Percentiles rank a stretch among this genome's conserved stretches.
phyloP scores from a whole-genome alignment of 2,113 vertebrate genomes.

The Mesoclemmys tuberculata region DNA sequence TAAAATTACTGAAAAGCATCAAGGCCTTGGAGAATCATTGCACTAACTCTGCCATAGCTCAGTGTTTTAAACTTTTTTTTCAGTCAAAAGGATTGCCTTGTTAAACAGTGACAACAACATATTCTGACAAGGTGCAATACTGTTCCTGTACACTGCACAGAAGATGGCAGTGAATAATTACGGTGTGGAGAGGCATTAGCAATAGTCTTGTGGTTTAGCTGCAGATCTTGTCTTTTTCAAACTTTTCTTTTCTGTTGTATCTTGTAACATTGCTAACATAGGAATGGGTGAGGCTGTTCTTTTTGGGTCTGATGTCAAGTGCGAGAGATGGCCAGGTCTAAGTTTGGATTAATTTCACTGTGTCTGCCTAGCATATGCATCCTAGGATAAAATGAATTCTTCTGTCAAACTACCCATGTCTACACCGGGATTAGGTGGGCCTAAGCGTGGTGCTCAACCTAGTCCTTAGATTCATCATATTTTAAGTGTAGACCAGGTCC shows the following conservation, averaged over 20 bases:
- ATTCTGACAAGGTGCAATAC: background rate
- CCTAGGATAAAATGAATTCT: background rate
- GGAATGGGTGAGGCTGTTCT: background rate
- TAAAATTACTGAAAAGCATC: background rate
- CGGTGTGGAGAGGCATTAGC: background rate
- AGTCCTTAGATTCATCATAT: background rate
- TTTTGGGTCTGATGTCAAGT: background rate
- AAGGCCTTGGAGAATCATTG: background rate
- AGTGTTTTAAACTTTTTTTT: background rate
- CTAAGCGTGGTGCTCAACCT: background rate
- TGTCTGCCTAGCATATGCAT: background rate
- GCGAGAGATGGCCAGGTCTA: background rate
- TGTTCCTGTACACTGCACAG: conserved; percentile 6
- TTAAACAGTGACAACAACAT: background rate
- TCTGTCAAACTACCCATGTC: background rate
- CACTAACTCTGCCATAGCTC: background rate
- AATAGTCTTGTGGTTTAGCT: background rate
- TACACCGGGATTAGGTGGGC: background rate
- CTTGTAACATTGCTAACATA: background rate
- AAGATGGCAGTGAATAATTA: conserved; percentile 55
- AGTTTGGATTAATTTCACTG: background rate
- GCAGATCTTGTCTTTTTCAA: background rate
- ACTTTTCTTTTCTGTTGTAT: background rate
- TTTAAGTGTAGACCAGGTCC: background rate
- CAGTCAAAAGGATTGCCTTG: background rate